These are phyloP conservation scores for Carcina quercana DNA, from an alignment of 2,888 invertebrate species.

Conservation along the genomic window DNA sequence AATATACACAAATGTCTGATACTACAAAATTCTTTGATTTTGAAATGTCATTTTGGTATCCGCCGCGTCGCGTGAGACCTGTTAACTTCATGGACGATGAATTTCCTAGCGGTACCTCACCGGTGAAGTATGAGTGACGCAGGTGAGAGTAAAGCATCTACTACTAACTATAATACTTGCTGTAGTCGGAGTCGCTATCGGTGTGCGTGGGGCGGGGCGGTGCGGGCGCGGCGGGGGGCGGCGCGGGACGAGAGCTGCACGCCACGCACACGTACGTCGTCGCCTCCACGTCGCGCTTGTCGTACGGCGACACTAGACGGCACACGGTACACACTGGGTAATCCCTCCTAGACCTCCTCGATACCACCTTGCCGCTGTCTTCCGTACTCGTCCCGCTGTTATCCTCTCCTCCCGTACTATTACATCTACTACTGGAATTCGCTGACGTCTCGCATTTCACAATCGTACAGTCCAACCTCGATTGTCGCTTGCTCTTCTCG, in stretches of 20 bases:
- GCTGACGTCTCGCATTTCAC: slow-evolving; percentile 24
- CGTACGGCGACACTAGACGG: slow-evolving; percentile 34
- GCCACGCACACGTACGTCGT: slow-evolving; percentile 30
- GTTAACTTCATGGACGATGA: too few species aligned
- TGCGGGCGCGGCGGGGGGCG: slow-evolving; percentile 18
- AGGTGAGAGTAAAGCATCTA: slow-evolving; percentile 55
- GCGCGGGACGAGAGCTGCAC: slow-evolving; percentile 17
- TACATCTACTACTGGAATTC: slow-evolving; percentile 34
- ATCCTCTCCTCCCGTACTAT: slow-evolving; percentile 38
- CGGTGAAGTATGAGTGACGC: slow-evolving; percentile 25
- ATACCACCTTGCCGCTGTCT: slow-evolving; percentile 19
- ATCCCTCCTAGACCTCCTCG: slow-evolving; percentile 30
- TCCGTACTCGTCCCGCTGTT: slow-evolving; percentile 36
- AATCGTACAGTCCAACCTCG: slow-evolving; percentile 21
- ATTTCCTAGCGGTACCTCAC: slow-evolving; percentile 18
- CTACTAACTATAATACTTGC: slow-evolving; percentile 74
- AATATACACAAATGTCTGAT: too few species aligned
- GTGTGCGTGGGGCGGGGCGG: slow-evolving; percentile 19
- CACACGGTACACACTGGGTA: slow-evolving; percentile 38
- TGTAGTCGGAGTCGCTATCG: slow-evolving; percentile 68
- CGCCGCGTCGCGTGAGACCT: too few species aligned
- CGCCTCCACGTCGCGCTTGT: slow-evolving; percentile 25
- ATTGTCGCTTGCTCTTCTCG: slow-evolving; percentile 46
- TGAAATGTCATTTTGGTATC: too few species aligned
- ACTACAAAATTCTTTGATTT: too few species aligned